Conservation (phyloP, 2,888 invertebrate species). For the Brenthis hecate region DNA sequence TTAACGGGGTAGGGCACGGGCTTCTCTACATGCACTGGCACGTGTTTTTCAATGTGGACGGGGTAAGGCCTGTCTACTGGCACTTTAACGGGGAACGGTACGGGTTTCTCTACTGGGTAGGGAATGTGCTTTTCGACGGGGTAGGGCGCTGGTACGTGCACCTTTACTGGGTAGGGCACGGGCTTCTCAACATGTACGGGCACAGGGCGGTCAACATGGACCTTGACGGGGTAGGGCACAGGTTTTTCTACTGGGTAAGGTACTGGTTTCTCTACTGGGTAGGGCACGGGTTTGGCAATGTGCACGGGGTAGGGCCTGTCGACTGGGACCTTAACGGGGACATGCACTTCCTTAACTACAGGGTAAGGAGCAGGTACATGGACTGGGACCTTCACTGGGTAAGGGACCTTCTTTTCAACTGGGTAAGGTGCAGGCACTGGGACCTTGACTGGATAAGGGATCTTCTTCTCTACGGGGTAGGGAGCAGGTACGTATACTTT, state of each 20-base stretch:
- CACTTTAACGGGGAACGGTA: slow-evolving; percentile 81
- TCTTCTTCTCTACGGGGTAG: slow-evolving; percentile 85
- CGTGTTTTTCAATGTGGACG: slow-evolving; percentile 85
- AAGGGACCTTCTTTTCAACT: slow-evolving; percentile 85
- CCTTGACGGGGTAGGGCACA: slow-evolving; percentile 84
- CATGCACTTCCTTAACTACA: slow-evolving; percentile 83
- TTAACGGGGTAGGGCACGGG: slow-evolving; percentile 86
- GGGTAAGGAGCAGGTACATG: slow-evolving; percentile 84
- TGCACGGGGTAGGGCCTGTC: slow-evolving; percentile 76
- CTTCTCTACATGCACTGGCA: slow-evolving; percentile 86
- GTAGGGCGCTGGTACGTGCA: slow-evolving; percentile 86
- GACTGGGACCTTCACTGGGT: slow-evolving; percentile 85
- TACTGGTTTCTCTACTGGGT: slow-evolving; percentile 85
- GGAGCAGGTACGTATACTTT: slow-evolving; percentile 86
- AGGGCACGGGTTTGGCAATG: slow-evolving; percentile 84
- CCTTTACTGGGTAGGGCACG: slow-evolving; percentile 85
- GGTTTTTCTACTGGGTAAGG: slow-evolving; percentile 84
- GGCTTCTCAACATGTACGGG: slow-evolving; percentile 83
- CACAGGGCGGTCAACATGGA: slow-evolving; percentile 84
- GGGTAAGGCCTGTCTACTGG: slow-evolving; percentile 84
- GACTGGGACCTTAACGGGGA: slow-evolving; percentile 82
- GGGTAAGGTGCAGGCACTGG: slow-evolving; percentile 87
- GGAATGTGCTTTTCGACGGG: slow-evolving; percentile 87
- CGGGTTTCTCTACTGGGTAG: slow-evolving; percentile 82
- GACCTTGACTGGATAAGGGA: slow-evolving; percentile 86